A percentile compares a stretch with the other conserved stretches of the same genome.
phyloP scores from a whole-genome alignment of 2,113 vertebrate genomes.

The Ovibos moschatus region DNA sequence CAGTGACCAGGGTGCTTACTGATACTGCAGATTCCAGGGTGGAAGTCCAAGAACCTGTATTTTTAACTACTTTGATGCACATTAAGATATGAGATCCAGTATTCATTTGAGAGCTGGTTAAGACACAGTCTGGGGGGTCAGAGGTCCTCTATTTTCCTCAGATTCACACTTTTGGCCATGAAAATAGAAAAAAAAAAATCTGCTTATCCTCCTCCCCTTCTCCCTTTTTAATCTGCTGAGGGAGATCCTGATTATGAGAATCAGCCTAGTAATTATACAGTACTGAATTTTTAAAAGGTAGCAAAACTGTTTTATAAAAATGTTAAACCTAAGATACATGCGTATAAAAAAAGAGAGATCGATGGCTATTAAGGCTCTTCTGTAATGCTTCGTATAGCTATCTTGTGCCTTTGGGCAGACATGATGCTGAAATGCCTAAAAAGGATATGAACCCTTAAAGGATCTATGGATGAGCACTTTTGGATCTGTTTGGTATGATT shows the following conservation, averaged over 20 bases:
- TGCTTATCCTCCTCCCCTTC: neutral
- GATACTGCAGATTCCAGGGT: neutral
- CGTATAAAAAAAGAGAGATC: neutral
- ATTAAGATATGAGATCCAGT: neutral
- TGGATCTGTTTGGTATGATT: neutral
- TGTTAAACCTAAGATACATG: neutral
- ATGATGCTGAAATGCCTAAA: neutral
- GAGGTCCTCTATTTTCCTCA: neutral
- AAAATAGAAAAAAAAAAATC: neutral
- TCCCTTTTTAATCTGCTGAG: neutral
- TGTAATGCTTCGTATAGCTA: neutral
- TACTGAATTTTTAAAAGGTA: neutral
- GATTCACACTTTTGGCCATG: neutral
- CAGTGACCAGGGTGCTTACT: neutral
- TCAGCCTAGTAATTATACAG: neutral
- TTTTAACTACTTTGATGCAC: neutral
- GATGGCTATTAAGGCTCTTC: neutral
- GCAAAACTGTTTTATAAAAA: neutral
- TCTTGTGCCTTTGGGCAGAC: neutral
- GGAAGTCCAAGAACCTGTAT: neutral
- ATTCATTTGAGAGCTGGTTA: neutral
- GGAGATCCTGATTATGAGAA: neutral
- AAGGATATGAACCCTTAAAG: neutral
- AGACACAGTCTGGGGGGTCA: neutral
- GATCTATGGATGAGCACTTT: neutral